Conservation (phyloP, 2,797 vertebrate species). For the Alectoris magna region DNA sequence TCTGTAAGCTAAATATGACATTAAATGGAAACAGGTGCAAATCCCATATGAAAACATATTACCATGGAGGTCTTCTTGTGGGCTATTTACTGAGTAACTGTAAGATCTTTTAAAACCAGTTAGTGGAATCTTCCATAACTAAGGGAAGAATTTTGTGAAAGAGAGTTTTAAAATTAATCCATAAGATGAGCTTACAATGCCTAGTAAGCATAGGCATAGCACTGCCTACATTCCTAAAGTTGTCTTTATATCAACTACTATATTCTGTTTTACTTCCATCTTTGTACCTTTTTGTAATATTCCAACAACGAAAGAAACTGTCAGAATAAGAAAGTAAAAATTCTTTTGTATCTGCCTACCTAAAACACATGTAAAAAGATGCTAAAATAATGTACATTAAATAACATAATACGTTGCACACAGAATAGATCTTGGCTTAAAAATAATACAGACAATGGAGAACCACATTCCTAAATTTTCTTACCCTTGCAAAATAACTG, state of each 20-base stretch:
- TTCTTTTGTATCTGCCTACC: not conserved
- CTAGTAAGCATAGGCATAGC: not conserved
- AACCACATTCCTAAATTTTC: not conserved
- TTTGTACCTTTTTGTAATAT: accelerated
- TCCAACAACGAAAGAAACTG: not conserved
- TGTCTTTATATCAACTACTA: not conserved
- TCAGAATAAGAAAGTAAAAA: not conserved
- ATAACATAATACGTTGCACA: not conserved
- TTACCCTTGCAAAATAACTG: not conserved
- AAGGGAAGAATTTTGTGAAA: not conserved
- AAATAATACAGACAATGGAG: not conserved
- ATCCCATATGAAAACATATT: not conserved
- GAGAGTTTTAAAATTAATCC: not conserved
- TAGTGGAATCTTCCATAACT: not conserved
- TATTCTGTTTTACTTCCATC: not conserved
- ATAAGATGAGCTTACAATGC: not conserved
- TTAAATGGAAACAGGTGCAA: not conserved
- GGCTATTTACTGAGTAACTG: not conserved
- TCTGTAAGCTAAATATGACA: not conserved
- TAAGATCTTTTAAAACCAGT: not conserved
- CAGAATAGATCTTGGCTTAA: not conserved
- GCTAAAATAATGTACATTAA: not conserved
- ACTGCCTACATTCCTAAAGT: not conserved
- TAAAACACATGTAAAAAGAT: not conserved
- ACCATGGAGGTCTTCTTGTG: not conserved